These are phyloP conservation scores for Chloebia gouldiae DNA, from an alignment of 2,113 vertebrate species.

Conservation along the genomic window DNA sequence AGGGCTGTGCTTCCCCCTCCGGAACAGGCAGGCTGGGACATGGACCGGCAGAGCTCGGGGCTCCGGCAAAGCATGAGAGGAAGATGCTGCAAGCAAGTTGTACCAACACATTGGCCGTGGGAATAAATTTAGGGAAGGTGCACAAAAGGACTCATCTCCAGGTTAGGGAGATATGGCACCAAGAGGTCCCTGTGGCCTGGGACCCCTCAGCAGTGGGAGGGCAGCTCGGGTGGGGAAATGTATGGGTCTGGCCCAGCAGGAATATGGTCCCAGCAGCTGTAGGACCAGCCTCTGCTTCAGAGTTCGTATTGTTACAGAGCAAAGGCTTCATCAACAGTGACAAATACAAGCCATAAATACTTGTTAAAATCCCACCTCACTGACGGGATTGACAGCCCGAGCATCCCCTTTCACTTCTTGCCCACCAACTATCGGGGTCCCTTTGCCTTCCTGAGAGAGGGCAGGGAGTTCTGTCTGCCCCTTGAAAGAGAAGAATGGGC, in stretches of 20 bases:
- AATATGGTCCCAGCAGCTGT: rapidly evolving
- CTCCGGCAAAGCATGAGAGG: neutral
- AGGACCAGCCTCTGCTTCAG: neutral
- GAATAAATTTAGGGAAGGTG: neutral
- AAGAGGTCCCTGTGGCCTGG: neutral
- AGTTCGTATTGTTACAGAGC: neutral
- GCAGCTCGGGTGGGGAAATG: neutral
- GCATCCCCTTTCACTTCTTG: neutral
- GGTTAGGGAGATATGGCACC: neutral
- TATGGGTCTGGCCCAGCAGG: rapidly evolving
- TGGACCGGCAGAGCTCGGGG: neutral
- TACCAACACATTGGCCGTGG: neutral
- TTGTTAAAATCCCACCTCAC: neutral
- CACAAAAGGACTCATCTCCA: neutral
- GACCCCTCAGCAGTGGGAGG: neutral
- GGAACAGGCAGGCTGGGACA: neutral
- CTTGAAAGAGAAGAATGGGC: neutral
- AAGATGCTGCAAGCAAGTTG: rapidly evolving
- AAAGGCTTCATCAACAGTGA: neutral
- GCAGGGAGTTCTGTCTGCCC: neutral
- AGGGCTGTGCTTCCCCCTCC: neutral
- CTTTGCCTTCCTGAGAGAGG: neutral
- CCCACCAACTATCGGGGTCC: rapidly evolving
- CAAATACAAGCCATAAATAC: neutral
- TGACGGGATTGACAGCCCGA: neutral